Percentiles rank a stretch among this genome's conserved stretches.
phyloP scores from a whole-genome alignment of 2,888 invertebrate species.

The Coleophora flavipennella region DNA sequence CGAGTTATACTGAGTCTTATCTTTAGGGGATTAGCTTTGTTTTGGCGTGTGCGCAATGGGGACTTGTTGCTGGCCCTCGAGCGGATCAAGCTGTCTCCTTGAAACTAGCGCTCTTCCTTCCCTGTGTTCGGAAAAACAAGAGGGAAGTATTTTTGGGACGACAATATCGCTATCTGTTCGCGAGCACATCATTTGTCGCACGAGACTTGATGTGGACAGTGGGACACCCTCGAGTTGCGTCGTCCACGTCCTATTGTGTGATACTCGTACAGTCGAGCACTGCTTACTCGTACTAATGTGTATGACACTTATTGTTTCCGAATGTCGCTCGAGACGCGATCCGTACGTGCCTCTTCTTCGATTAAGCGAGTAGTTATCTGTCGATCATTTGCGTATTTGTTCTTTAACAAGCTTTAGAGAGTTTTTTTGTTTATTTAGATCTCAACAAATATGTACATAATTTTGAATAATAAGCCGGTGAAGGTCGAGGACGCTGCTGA shows the following conservation, averaged over 20 bases:
- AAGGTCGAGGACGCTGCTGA: not conserved
- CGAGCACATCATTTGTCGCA: conserved; percentile 56
- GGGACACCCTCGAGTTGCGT: conserved; percentile 32
- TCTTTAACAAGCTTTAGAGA: conserved; percentile 4
- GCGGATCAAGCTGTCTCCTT: conserved; percentile 64
- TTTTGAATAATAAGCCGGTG: not conserved
- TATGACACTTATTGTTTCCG: conserved; percentile 22
- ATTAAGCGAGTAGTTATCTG: conserved; percentile 1
- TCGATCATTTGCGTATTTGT: not conserved
- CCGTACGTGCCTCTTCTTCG: conserved; percentile 10
- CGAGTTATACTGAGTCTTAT: conserved; percentile 35
- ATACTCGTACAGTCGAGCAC: conserved; percentile 21
- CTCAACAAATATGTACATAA: not conserved
- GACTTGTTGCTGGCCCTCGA: conserved; percentile 63
- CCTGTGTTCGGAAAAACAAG: conserved; percentile 52
- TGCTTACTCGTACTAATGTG: conserved; percentile 19
- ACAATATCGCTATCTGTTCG: conserved; percentile 56
- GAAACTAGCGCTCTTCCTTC: conserved; percentile 51
- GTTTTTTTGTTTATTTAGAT: conserved; percentile 8
- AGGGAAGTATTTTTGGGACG: conserved; percentile 55
- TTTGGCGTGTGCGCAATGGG: conserved; percentile 30
- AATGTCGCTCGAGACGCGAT: conserved; percentile 5
- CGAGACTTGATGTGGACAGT: conserved; percentile 42
- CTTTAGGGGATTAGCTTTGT: conserved; percentile 30
- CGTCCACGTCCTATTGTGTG: conserved; percentile 26